A percentile compares a stretch with the other conserved stretches of the same genome.
phyloP scores from a whole-genome alignment of 2,113 vertebrate species.

The Corvus hawaiiensis region DNA sequence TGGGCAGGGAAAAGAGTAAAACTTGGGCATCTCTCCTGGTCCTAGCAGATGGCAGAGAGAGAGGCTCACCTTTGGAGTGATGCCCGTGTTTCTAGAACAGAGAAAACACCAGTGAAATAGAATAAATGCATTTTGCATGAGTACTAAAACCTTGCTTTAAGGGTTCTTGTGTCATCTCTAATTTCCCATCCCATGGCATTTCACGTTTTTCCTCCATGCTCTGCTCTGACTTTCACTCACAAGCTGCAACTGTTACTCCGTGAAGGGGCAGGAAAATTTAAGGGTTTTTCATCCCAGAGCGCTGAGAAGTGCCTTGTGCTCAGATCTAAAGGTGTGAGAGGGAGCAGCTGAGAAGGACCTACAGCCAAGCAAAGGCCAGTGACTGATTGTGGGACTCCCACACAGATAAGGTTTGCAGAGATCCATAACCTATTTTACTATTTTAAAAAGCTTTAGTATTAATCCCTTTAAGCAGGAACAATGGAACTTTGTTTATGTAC shows the following conservation, averaged over 20 bases:
- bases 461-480: neutral
- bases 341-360: neutral
- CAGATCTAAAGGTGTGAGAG: neutral
- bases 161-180: neutral
- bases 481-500: neutral
- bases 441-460: neutral
- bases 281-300: neutral
- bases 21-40: neutral
- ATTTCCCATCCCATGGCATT: neutral
- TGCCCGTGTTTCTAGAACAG: neutral
- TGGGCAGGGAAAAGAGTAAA: neutral
- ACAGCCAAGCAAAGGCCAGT: neutral
- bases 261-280: neutral
- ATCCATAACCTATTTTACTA: neutral
- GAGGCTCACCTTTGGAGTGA: neutral
- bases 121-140: neutral
- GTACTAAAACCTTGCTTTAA: neutral
- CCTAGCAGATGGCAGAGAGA: neutral
- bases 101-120: neutral
- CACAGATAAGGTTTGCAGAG: neutral
- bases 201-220: neutral
- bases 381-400: neutral
- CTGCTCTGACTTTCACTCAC: neutral
- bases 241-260: neutral
- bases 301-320: neutral